Evolutionary conservation across 2,888 invertebrate species (phyloP).

Genomic region (Sabellastarte sp.): DNA sequence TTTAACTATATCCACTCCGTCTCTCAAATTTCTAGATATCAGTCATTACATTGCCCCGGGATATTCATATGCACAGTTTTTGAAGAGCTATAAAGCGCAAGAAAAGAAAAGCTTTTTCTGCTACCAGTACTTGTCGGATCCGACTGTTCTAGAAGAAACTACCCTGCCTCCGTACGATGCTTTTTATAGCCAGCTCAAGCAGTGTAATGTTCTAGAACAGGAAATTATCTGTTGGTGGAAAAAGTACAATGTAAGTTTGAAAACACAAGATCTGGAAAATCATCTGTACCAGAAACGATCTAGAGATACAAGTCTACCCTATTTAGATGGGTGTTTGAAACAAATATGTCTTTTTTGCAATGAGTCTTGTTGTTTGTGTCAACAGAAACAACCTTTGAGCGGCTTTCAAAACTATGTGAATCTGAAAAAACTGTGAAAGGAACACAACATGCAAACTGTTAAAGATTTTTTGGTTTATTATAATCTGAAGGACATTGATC

Average conservation of each 20-base stretch:
- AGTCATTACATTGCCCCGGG: not conserved
- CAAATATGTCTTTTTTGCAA: too few relatives aligned
- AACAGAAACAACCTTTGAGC: too few relatives aligned
- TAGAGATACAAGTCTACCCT: too few relatives aligned
- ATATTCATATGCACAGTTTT: not conserved
- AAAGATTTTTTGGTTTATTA: conserved; percentile 32
- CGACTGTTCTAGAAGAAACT: not conserved
- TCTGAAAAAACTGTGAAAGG: conserved; percentile 17
- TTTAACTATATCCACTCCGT: not conserved
- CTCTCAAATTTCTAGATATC: not conserved
- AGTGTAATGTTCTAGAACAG: not conserved
- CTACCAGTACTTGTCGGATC: not conserved
- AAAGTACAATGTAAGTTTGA: too few relatives aligned
- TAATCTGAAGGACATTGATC: conserved; percentile 27
- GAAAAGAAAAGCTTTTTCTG: not conserved
- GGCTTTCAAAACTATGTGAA: not conserved
- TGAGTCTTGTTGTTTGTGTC: too few relatives aligned
- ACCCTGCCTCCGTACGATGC: not conserved
- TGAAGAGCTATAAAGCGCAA: not conserved
- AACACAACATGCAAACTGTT: conserved; percentile 23
- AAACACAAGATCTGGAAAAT: too few relatives aligned
- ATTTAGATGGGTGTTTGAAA: too few relatives aligned
- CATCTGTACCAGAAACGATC: too few relatives aligned
- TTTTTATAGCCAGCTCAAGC: not conserved
- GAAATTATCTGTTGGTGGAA: too few relatives aligned